Evolutionary conservation across 1,140 invertebrate genomes (phyloP).

Genomic region (Subanguina moxae): DNA sequence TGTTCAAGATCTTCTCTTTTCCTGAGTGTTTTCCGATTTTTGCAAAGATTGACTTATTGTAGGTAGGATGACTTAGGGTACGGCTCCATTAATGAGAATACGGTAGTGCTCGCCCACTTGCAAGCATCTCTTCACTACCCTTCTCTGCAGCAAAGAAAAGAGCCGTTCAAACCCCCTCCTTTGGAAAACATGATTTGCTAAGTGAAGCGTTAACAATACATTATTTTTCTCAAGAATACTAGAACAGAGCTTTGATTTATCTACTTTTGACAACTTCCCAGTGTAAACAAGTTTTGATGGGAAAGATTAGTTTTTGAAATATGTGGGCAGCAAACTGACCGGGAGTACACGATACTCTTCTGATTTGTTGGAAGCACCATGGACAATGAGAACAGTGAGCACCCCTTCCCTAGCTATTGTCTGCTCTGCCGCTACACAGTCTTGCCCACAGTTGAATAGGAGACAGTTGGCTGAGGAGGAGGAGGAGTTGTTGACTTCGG

Average conservation of each 20-base stretch:
- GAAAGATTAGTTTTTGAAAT: not conserved
- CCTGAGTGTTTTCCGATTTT: too few species aligned
- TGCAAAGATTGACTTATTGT: too few species aligned
- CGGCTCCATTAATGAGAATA: too few species aligned
- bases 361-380: not conserved
- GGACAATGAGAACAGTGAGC: slow-evolving; percentile 9
- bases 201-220: not conserved
- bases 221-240: not conserved
- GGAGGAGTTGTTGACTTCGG: not conserved
- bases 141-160: too few species aligned
- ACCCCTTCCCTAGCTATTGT: slow-evolving; percentile 13
- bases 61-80: too few species aligned
- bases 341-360: not conserved
- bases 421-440: slow-evolving; percentile 10
- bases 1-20: too few species aligned
- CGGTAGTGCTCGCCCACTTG: too few species aligned
- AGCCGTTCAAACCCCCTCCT: too few species aligned
- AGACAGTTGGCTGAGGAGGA: slow-evolving; percentile 6
- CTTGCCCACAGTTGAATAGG: slow-evolving; percentile 9
- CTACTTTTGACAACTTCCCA: not conserved
- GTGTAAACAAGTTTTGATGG: not conserved
- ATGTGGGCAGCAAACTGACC: not conserved
- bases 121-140: too few species aligned
- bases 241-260: not conserved
- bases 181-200: too few species aligned